Evolutionary conservation across 2,113 vertebrate species (phyloP), one percentile per base, ranked within the genome.

Genomic region (Tetrax tetrax): DNA sequence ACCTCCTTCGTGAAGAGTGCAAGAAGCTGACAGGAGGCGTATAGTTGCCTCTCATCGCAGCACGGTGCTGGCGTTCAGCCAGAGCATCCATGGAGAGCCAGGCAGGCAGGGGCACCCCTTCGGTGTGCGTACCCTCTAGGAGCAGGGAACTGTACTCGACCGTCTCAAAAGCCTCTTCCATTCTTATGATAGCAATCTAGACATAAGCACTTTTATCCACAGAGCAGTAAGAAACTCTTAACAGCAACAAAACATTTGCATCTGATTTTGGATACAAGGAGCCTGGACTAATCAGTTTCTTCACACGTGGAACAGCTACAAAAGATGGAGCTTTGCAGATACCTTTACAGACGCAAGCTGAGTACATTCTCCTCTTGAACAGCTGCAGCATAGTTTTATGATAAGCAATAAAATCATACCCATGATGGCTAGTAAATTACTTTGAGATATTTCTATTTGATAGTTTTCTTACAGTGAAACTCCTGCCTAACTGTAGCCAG

Each of bases 341-440:
- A 37, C 23, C 41, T 93, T 91, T 50, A 51, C 48, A 82, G 90
- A 72, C 27, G 18, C 37, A 76, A 93, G 53, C 48, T 21, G 31
- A 77, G 14, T 80, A 53, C 41, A 33, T 90, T 68, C 69, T 91
- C 57, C 45, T 86, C n/a, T 77, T 80, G 78, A 96, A 74, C 54
- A 54, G 54, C 71, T 83, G 66, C 20, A 74, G 29, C 3, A 1
- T 31, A 74, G 28, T 70, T 88, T 92, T 88, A 75, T 71, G 72
- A 94, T 78, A 94, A 95, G 83, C 48, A 90, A 56, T 88, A 81
- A 93, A 92, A 86, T 66, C 54, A 93, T 50, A 75, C 11, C 21
- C 24, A 37, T 78, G 82, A 75, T 74, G n/a, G 33, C 37, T 77
- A 90, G 59, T 90, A 93, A 96, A 93, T 94, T 90, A 91, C 82